Conservation (phyloP, 2,797 vertebrate species). For the Macropus fuliginosus region DNA sequence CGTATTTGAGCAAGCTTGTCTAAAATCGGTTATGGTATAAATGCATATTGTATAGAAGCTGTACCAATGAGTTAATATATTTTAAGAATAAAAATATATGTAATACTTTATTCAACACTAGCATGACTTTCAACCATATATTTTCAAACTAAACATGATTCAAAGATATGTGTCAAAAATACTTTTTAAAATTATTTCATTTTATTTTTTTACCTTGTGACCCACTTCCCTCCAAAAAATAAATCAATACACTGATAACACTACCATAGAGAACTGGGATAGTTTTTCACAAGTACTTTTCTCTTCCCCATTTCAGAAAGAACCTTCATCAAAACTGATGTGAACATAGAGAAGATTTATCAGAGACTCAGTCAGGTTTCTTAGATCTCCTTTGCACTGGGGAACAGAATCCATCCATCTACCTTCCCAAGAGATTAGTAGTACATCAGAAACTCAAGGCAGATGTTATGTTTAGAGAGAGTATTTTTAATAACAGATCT, state of each 20-base stretch:
- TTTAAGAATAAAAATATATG: neutral
- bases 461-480: conserved; percentile 66
- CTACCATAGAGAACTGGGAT: conserved; percentile 39
- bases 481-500: conserved; percentile 58
- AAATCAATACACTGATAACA: conserved; percentile 68
- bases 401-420: conserved; percentile 58
- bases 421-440: conserved; percentile 51
- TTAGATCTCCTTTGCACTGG: conserved; percentile 57
- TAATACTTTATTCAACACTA: conserved; percentile 20
- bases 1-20: neutral
- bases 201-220: conserved; percentile 23
- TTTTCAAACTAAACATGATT: conserved; percentile 27
- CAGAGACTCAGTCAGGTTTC: conserved; percentile 59
- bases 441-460: conserved; percentile 56
- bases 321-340: conserved; percentile 74
- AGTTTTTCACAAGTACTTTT: conserved; percentile 71
- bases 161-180: conserved; percentile 37
- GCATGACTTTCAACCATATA: neutral
- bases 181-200: neutral
- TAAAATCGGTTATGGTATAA: neutral
- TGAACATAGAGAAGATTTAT: conserved; percentile 75
- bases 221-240: conserved; percentile 64
- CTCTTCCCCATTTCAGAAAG: conserved; percentile 69
- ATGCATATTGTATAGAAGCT: neutral
- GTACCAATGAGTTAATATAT: conserved; percentile 1